Base-by-base conservation (phyloP, 2,113 vertebrate species). In the Gracilinanus agilis region DNA sequence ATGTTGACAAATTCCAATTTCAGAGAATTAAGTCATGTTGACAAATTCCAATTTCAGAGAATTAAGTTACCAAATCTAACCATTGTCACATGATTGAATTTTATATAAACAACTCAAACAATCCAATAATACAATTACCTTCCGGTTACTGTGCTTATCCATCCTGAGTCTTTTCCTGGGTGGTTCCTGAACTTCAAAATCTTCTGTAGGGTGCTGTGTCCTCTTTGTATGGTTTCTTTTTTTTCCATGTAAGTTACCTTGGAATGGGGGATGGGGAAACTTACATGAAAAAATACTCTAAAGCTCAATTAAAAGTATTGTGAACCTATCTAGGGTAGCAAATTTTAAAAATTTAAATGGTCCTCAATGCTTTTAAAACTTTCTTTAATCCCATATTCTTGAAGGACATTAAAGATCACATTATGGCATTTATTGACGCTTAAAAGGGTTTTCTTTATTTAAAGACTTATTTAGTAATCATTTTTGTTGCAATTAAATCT, bases 81-180 rank as follows among this genome's bases (percentile, higher is more conserved):
- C 96, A 97, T 94, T 97, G 95, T 95, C 97, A 93, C 89, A 88
- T 24, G 53, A 94, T 3, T 89, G 91, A 90, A 58, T 61, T 94
- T 95, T 97, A 95, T 93, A 97, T 29, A 94, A 97, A 83, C 53
- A 94, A 98, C 55, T 94, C 95, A 92, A 94, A 96, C 95, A 95
- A 96, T 61, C 94, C 96, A 94, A 93, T 1, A 0, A 92, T 90
- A 94, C 90, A 92, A 94, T 98, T 99, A 99, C 99, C 99, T 99
- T 99, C 97, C 97, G 98, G 97, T 98, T 98, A 97, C 98, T 96
- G 90, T 98, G 98, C 97, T 98, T 98, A 95, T 98, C 98, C 53
- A 97, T 97, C 97, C 98, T 98, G 97, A 98, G 98, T 96, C 98
- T 98, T 96, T 99, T 99, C 97, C 98, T 97, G 96, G 99, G 98